These are phyloP conservation scores for Dicyrtoma fusca DNA, from an alignment of 2,888 invertebrate genomes.

Conservation along the genomic window DNA sequence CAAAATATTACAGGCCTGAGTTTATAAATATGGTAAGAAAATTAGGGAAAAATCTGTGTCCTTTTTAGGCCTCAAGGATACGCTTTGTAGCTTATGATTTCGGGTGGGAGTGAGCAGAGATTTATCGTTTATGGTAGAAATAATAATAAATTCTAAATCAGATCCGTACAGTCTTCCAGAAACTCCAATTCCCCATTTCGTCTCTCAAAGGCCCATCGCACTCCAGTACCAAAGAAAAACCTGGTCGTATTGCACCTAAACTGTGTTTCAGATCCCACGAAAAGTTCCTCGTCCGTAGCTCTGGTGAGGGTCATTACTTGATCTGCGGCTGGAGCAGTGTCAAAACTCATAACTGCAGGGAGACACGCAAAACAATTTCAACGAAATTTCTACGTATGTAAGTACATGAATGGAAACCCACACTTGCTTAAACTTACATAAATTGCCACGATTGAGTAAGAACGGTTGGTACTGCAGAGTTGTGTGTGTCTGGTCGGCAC, in stretches of 20 bases:
- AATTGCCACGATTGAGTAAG: slow-evolving; percentile 50
- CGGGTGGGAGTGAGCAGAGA: slow-evolving; percentile 18
- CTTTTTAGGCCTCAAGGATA: too few species aligned
- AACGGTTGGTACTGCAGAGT: slow-evolving; percentile 49
- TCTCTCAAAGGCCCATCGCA: slow-evolving; percentile 52
- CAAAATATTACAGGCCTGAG: too few species aligned
- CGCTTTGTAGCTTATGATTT: too few species aligned
- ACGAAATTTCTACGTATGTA: too few species aligned
- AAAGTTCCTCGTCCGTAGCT: slow-evolving; percentile 43
- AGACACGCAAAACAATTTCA: too few species aligned
- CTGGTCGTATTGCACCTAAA: slow-evolving; percentile 53
- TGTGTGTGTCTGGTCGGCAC: slow-evolving; percentile 44
- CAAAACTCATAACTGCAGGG: slow-evolving; percentile 52
- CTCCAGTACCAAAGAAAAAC: slow-evolving; percentile 51
- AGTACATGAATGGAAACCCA: too few species aligned
- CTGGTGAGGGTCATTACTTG: slow-evolving; percentile 46
- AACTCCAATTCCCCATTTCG: slow-evolving; percentile 50
- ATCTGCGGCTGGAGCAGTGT: slow-evolving; percentile 50
- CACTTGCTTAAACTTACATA: slow-evolving; percentile 48
- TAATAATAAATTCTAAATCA: slow-evolving; percentile 37
- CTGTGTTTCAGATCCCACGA: slow-evolving; percentile 46
- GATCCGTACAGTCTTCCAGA: slow-evolving; percentile 47
- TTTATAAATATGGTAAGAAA: too few species aligned
- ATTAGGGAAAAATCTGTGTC: too few species aligned
- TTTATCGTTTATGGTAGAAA: too few species aligned